These are phyloP conservation scores for Cordilura impudica DNA, from an alignment of 2,888 invertebrate genomes.

Conservation along the genomic window DNA sequence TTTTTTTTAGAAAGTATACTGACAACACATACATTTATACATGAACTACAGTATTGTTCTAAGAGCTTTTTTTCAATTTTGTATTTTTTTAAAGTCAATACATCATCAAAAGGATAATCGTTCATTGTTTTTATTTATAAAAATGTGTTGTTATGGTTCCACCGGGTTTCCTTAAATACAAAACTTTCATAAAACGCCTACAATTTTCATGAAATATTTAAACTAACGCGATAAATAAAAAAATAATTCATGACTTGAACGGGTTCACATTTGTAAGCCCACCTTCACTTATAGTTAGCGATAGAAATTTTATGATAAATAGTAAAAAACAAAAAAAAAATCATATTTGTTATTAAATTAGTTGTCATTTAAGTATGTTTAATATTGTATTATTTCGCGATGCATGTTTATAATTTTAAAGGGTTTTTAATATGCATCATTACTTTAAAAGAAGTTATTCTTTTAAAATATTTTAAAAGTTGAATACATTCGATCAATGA, in stretches of 20 bases:
- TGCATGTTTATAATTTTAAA: not conserved
- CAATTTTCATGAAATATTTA: not conserved
- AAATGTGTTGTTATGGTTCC: constrained; percentile 31
- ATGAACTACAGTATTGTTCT: not conserved
- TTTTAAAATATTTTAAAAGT: no score
- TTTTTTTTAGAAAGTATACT: constrained; percentile 15
- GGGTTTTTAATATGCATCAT: no score
- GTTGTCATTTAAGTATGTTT: constrained; percentile 12
- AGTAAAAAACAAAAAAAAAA: not conserved
- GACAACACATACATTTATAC: not conserved
- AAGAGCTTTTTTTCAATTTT: constrained; percentile 8
- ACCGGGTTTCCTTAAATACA: constrained; percentile 2
- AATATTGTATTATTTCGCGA: not conserved
- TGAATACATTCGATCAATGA: no score
- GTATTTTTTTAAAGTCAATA: not conserved
- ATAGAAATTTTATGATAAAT: constrained; percentile 24
- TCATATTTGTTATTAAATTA: constrained; percentile 7
- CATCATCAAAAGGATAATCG: constrained; percentile 38
- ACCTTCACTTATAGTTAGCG: constrained; percentile 27
- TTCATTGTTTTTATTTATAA: not conserved
- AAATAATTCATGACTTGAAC: constrained; percentile 8
- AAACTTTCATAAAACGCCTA: constrained; percentile 8
- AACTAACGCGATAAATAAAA: not conserved
- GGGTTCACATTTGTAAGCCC: constrained; percentile 18
- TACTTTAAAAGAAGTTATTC: no score